Conservation (phyloP, 2,797 vertebrate genomes). For the Leptodactylus fallax region DNA sequence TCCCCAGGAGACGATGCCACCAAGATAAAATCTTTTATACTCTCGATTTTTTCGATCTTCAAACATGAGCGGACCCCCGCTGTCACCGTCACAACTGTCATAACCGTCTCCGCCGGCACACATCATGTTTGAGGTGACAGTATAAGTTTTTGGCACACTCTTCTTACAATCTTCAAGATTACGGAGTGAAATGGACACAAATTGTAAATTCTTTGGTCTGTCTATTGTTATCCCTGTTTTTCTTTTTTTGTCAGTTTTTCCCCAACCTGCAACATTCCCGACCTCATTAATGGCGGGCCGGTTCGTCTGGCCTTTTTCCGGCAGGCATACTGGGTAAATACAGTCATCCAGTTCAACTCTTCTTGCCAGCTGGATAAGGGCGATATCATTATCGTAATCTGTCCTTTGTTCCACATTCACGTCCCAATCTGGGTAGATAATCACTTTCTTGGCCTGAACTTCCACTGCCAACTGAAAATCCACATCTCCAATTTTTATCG, state of each 20-base stretch:
- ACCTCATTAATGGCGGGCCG: conserved; percentile 49
- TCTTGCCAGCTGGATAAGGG: conserved; percentile 80
- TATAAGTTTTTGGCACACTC: conserved; percentile 34
- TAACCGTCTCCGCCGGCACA: conserved; percentile 80
- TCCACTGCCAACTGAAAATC: conserved; percentile 30
- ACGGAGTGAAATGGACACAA: conserved; percentile 72
- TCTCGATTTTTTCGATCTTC: conserved; percentile 54
- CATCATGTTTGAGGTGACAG: conserved; percentile 88
- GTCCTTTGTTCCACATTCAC: background rate
- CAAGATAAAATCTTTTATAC: conserved; percentile 72
- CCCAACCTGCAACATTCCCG: conserved; percentile 88
- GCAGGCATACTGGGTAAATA: conserved; percentile 86
- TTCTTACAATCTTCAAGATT: conserved; percentile 68
- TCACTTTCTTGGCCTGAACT: conserved; percentile 69
- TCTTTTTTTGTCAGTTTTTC: conserved; percentile 61
- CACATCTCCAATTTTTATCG: conserved; percentile 70
- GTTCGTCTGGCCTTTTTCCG: conserved; percentile 67
- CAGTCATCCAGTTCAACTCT: conserved; percentile 78
- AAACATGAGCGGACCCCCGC: conserved; percentile 83
- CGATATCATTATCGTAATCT: conserved; percentile 87
- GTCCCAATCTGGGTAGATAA: conserved; percentile 80
- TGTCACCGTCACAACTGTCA: conserved; percentile 88
- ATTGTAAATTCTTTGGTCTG: background rate
- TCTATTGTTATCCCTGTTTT: fast-evolving
- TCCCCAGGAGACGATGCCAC: conserved; percentile 91